Conservation (phyloP, 1,140 invertebrate genomes). For the Schlechtendalia chinensis region DNA sequence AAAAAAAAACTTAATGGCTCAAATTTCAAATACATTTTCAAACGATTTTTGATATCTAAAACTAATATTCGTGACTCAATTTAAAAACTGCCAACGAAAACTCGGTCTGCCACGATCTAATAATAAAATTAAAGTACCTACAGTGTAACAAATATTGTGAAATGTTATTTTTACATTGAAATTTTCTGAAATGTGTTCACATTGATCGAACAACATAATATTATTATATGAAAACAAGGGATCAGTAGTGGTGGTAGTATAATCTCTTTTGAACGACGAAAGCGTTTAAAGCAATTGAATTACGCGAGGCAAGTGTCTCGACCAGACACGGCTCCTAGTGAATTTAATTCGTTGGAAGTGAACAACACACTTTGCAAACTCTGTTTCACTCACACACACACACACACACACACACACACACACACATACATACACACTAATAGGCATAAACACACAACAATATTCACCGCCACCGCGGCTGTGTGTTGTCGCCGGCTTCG, state of each 20-base stretch:
- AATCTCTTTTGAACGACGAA: slow-evolving; percentile 16
- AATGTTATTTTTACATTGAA: too few relatives aligned
- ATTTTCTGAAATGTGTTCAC: too few relatives aligned
- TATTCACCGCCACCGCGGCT: background rate
- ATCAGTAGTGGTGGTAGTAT: background rate
- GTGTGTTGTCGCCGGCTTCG: background rate
- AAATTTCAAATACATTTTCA: too few relatives aligned
- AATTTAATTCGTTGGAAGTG: slow-evolving; percentile 41
- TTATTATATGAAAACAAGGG: background rate
- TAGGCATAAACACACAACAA: too few relatives aligned
- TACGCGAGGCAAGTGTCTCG: slow-evolving; percentile 29
- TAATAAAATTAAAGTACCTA: too few relatives aligned
- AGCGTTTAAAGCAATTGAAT: slow-evolving; percentile 32
- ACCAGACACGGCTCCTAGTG: slow-evolving; percentile 17
- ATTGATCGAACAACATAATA: too few relatives aligned
- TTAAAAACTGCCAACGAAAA: too few relatives aligned
- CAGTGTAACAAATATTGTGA: too few relatives aligned
- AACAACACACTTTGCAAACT: slow-evolving; percentile 22
- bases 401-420: background rate
- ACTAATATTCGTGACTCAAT: too few relatives aligned
- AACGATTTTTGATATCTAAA: too few relatives aligned
- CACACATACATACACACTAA: background rate
- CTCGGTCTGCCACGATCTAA: too few relatives aligned
- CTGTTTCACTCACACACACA: background rate
- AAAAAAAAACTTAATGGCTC: too few relatives aligned